A percentile compares a stretch with the other conserved stretches of the same genome.
phyloP scores from a whole-genome alignment of 2,797 vertebrate species.

The Notolabrus celidotus region DNA sequence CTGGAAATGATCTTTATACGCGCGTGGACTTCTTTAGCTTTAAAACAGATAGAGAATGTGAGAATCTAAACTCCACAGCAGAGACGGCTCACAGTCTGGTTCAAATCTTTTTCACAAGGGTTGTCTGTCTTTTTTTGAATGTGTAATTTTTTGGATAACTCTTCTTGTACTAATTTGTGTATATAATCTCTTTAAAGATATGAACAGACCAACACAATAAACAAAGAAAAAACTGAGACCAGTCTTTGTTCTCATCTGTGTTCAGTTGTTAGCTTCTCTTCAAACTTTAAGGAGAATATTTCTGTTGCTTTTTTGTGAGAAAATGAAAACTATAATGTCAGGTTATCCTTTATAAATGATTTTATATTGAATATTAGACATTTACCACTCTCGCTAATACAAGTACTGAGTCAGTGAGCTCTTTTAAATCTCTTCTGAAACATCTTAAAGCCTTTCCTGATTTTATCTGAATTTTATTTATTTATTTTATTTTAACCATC shows the following conservation, averaged over 20 bases:
- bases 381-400: too few species aligned
- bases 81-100: constrained; percentile 21
- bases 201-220: constrained; percentile 86
- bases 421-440: too few species aligned
- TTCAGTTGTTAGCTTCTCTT: not conserved
- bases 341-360: too few species aligned
- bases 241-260: too few species aligned
- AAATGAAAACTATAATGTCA: too few species aligned
- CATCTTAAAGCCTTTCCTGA: too few species aligned
- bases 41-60: not conserved
- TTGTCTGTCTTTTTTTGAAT: constrained; percentile 65
- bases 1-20: constrained; percentile 60
- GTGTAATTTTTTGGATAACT: constrained; percentile 62
- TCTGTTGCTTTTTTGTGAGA: too few species aligned
- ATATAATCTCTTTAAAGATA: constrained; percentile 91
- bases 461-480: too few species aligned
- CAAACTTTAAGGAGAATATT: too few species aligned
- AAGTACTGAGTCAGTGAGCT: too few species aligned
- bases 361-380: too few species aligned
- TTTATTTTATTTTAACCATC: too few species aligned
- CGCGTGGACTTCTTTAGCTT: constrained; percentile 45
- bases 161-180: constrained; percentile 87
- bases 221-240: constrained; percentile 64
- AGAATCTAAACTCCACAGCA: not conserved
- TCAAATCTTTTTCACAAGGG: constrained; percentile 55